Evolutionary conservation across 2,113 vertebrate species (phyloP).

Genomic region (Odontophorus gujanensis): DNA sequence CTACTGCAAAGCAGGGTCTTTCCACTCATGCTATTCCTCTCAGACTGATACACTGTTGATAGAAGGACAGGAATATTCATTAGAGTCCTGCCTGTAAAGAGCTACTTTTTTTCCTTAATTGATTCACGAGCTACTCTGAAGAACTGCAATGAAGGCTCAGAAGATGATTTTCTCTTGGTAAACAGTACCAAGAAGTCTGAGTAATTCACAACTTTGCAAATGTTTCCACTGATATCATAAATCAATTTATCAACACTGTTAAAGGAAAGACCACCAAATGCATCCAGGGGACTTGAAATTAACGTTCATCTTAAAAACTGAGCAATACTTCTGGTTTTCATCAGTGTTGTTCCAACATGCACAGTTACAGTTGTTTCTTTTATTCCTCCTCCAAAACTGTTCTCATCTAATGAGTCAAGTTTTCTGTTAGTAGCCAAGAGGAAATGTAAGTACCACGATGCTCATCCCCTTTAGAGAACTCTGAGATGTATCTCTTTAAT

Average conservation of each 20-base stretch:
- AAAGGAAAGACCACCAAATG: neutral
- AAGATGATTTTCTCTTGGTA: neutral
- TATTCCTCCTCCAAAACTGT: neutral
- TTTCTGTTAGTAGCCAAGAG: neutral
- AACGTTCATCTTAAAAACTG: neutral
- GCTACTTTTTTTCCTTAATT: accelerated
- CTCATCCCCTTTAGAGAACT: neutral
- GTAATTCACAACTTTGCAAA: neutral
- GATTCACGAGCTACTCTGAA: neutral
- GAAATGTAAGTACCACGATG: neutral
- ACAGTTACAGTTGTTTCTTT: neutral
- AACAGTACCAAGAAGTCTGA: neutral
- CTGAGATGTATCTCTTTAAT: neutral
- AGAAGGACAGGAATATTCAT: neutral
- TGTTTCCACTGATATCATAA: neutral
- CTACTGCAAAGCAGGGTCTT: neutral
- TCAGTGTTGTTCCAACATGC: neutral
- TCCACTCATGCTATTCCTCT: neutral
- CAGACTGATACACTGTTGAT: neutral
- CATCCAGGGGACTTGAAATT: neutral
- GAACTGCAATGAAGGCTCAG: neutral
- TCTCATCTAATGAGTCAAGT: neutral
- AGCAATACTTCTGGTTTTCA: neutral
- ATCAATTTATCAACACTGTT: neutral
- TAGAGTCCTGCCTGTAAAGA: neutral